Conservation (phyloP, 2,113 vertebrate species). For the Suricata suricatta region DNA sequence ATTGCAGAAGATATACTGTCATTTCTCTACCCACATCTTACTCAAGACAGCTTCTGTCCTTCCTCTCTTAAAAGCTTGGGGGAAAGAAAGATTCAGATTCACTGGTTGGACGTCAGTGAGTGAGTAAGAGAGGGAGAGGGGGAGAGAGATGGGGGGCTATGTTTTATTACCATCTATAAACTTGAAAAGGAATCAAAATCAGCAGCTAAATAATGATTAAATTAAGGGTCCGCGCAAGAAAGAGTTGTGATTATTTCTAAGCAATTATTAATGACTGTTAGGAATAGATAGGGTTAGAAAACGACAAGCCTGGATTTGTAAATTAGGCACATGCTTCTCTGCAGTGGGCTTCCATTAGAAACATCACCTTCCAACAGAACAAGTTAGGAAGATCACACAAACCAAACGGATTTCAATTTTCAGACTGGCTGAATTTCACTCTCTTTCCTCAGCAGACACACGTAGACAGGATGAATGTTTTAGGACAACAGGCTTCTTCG, state of each 20-base stretch:
- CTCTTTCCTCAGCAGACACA: slow-evolving; percentile 9
- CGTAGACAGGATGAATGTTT: background rate
- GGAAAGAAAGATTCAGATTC: background rate
- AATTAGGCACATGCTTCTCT: slow-evolving; percentile 73
- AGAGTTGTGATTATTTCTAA: slow-evolving; percentile 42
- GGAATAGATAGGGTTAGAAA: slow-evolving; percentile 42
- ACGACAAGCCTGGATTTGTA: slow-evolving; percentile 19
- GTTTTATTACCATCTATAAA: background rate
- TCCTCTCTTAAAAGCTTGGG: rapidly evolving
- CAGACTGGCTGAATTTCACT: slow-evolving; percentile 28
- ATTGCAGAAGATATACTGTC: background rate
- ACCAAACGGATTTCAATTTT: slow-evolving; percentile 77
- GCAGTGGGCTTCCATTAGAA: slow-evolving; percentile 72
- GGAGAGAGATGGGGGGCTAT: rapidly evolving
- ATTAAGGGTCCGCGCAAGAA: slow-evolving; percentile 54
- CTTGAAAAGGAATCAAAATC: background rate
- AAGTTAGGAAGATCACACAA: slow-evolving; percentile 46
- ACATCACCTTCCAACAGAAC: slow-evolving; percentile 56
- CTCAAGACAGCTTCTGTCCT: background rate
- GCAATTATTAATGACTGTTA: slow-evolving; percentile 33
- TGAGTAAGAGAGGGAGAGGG: rapidly evolving
- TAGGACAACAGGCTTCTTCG: background rate
- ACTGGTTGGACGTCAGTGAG: rapidly evolving
- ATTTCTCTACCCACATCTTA: background rate
- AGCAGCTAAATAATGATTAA: background rate